Base-by-base conservation (phyloP, 2,797 vertebrate species). In the Spondyliosoma cantharus region DNA sequence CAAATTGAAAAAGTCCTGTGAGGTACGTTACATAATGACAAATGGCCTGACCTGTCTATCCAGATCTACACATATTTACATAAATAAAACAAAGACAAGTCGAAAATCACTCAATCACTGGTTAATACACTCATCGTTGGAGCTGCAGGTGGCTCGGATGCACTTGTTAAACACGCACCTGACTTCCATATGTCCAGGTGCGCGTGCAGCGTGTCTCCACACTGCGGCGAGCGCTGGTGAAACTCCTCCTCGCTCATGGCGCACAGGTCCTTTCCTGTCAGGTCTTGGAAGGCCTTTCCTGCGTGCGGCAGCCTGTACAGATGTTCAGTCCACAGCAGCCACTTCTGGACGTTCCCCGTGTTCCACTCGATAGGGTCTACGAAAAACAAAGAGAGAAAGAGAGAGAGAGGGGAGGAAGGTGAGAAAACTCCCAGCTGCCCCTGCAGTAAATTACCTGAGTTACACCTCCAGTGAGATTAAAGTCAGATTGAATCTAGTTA, bases 111-210 rank as follows among this genome's bases (percentile, higher is more conserved):
- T 12, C 27, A 77, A 53, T 75, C 2, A 49, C 42, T 22, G 17
- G n/a, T 27, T 32, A 42, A 45, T 60, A n/a, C 20, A 70, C 29
- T 56, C 9, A 69, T 73, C 11, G 22, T 7, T 27, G 13, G 49
- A 53, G 24, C 59, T 57, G 56, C 7, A 58, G 74, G 53, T 1
- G 6, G 16, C 8, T 69, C 3, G 32, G 22, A 59, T 22, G 22
- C 62, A 61, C 17, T 27, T 49, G 29, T 52, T n/a, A 20, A 57
- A 52, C 45, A 53, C 85, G 56, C 76, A 99, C 98, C 97, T 89
- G 98, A 99, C 85, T 98, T 99, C 98, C 98, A 99, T 87, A 99
- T 98, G 91, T 99, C 98, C 57, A 99, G 94, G 90, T 99, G 98
- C 27, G 98, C 98, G 0, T 99, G 95, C 68, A 99, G 94, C 7